phyloP scores from a whole-genome alignment of 1,140 invertebrate genomes.

The Calosoma granatense region DNA sequence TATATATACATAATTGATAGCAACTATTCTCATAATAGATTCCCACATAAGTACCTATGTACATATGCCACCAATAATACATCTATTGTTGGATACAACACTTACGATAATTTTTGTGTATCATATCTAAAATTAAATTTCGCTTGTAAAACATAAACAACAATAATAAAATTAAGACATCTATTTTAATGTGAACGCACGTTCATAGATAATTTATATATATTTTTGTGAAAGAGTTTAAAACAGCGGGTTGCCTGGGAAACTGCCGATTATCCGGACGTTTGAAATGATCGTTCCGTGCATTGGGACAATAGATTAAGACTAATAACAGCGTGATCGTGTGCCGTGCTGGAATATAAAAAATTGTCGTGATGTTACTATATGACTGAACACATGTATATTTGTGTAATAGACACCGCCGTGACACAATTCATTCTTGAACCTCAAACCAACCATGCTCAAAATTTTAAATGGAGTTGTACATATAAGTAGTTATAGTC shows the following conservation, averaged over 20 bases:
- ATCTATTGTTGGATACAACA: no score
- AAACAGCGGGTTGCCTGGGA: neutral
- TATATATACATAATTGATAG: no score
- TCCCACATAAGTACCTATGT: no score
- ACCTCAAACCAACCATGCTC: no score
- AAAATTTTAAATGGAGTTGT: no score
- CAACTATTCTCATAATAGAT: no score
- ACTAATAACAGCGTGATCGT: constrained; percentile 1
- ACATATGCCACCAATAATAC: no score
- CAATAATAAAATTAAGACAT: constrained; percentile 7
- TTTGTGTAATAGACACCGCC: constrained; percentile 4
- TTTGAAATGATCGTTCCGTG: neutral
- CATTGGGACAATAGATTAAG: constrained; percentile 6
- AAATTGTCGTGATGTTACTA: constrained; percentile 2
- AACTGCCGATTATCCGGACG: neutral
- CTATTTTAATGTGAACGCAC: neutral
- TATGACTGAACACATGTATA: neutral
- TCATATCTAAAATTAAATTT: constrained; percentile 6
- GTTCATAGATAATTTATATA: neutral
- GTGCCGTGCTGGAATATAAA: constrained; percentile 3
- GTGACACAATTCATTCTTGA: neutral
- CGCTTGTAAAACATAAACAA: neutral
- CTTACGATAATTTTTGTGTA: no score
- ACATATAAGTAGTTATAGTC: neutral
- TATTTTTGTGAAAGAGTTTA: constrained; percentile 1